A percentile compares a stretch with the other conserved stretches of the same genome.
Evolutionary conservation across 2,797 vertebrate species (phyloP).

Genomic region (Intellagama lesueurii): DNA sequence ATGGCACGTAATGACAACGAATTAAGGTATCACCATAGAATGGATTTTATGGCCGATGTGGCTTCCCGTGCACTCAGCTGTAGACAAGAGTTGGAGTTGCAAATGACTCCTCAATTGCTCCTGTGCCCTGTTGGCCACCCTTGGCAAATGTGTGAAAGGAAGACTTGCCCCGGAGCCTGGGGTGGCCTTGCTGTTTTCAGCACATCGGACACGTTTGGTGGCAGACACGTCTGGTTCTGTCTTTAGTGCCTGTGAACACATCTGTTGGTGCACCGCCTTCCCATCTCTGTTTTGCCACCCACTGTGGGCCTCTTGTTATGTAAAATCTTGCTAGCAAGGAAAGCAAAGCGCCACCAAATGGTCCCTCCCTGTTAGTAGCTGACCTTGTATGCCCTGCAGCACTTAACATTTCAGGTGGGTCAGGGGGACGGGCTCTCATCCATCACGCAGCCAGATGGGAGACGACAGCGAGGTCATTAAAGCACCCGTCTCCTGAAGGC

Average conservation of each 20-base stretch:
- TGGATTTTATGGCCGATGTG: too few species aligned
- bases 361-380: not conserved
- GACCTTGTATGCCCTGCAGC: not conserved
- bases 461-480: not conserved
- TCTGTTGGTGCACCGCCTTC: too few species aligned
- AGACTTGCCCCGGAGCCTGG: not conserved
- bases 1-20: too few species aligned
- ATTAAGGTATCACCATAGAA: too few species aligned
- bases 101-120: not conserved
- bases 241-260: not conserved
- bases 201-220: too few species aligned
- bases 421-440: too few species aligned
- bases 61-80: too few species aligned
- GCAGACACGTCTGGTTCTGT: not conserved
- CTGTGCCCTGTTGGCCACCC: not conserved
- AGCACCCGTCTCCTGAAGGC: not conserved
- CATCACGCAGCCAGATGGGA: not conserved
- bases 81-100: not conserved
- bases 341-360: not conserved
- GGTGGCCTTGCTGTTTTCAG: not conserved
- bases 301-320: not conserved
- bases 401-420: not conserved
- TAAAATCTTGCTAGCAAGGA: too few species aligned
- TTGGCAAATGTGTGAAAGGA: not conserved
- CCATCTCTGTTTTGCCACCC: not conserved